A percentile compares a stretch with the other conserved stretches of the same genome.
Conservation (phyloP, 2,888 invertebrate genomes). For the Shargacucullia verbasci region DNA sequence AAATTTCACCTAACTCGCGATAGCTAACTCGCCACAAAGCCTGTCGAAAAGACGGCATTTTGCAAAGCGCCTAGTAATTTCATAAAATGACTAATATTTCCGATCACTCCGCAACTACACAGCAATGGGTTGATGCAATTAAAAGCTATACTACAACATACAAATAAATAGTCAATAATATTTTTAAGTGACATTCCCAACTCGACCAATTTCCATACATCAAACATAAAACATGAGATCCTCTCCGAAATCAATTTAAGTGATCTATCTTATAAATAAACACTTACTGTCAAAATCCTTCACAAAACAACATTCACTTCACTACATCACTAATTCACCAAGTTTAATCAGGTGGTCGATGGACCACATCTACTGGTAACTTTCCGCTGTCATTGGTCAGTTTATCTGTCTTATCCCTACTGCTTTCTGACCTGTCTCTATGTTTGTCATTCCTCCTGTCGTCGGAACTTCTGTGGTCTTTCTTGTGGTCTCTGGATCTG, state of each 20-base stretch:
- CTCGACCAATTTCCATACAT: constrained; percentile 25
- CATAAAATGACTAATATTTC: constrained; percentile 10
- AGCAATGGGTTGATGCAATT: constrained; percentile 27
- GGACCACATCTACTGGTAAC: constrained; percentile 71
- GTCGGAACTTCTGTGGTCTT: constrained; percentile 71
- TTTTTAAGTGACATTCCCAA: constrained; percentile 16
- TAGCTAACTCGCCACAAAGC: constrained; percentile 3
- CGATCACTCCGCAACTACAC: constrained; percentile 11
- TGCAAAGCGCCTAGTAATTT: constrained; percentile 32
- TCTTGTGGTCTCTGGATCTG: constrained; percentile 70
- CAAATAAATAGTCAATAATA: constrained; percentile 35
- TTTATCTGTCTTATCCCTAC: constrained; percentile 58
- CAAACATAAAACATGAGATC: constrained; percentile 52
- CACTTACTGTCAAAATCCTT: constrained; percentile 55
- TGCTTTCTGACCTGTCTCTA: constrained; percentile 55
- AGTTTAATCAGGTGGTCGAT: constrained; percentile 79
- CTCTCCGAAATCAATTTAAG: constrained; percentile 37
- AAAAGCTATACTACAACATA: constrained; percentile 43
- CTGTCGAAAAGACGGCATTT: constrained; percentile 30
- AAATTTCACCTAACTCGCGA: constrained; percentile 37
- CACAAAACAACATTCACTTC: constrained; percentile 52
- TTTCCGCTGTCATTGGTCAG: constrained; percentile 64
- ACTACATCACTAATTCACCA: constrained; percentile 22
- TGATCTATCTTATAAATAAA: constrained; percentile 33
- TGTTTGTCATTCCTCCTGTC: constrained; percentile 71